Percentiles rank a stretch among this genome's conserved stretches.
Conservation (phyloP, 2,797 vertebrate genomes). For the Limnodromus scolopaceus region DNA sequence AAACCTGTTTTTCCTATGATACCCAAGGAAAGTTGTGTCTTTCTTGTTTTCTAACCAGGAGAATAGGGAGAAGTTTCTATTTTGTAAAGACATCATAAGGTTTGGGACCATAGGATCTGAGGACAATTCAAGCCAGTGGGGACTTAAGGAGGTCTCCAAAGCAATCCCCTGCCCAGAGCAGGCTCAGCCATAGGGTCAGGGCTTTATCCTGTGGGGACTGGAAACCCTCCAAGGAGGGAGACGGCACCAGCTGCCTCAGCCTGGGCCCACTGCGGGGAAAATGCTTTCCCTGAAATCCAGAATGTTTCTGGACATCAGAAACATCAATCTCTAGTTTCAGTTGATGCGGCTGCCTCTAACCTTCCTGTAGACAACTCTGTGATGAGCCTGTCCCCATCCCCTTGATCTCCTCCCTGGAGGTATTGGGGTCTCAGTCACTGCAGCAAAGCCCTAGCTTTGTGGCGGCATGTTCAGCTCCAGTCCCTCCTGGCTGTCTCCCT, state of each 20-base stretch:
- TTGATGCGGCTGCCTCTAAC: background rate
- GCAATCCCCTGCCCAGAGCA: background rate
- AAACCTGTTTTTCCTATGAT: background rate
- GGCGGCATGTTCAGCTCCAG: background rate
- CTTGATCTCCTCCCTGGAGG: background rate
- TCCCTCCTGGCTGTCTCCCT: background rate
- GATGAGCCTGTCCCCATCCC: background rate
- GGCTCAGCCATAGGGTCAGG: background rate
- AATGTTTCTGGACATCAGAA: too few relatives aligned
- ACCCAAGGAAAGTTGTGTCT: background rate
- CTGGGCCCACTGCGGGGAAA: background rate
- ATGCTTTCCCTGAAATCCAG: background rate
- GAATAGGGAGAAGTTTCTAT: background rate
- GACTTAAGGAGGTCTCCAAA: background rate
- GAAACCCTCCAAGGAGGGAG: background rate
- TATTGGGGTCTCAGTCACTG: background rate
- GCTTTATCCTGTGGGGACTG: accelerated
- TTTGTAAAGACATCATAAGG: background rate
- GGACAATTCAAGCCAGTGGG: background rate
- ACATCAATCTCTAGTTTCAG: background rate
- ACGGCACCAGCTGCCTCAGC: background rate
- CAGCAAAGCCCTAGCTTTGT: background rate
- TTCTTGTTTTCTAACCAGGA: background rate
- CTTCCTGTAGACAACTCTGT: background rate
- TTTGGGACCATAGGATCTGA: background rate